Base-by-base conservation (phyloP, 2,113 vertebrate genomes). In the Phrynosoma blainvillii region DNA sequence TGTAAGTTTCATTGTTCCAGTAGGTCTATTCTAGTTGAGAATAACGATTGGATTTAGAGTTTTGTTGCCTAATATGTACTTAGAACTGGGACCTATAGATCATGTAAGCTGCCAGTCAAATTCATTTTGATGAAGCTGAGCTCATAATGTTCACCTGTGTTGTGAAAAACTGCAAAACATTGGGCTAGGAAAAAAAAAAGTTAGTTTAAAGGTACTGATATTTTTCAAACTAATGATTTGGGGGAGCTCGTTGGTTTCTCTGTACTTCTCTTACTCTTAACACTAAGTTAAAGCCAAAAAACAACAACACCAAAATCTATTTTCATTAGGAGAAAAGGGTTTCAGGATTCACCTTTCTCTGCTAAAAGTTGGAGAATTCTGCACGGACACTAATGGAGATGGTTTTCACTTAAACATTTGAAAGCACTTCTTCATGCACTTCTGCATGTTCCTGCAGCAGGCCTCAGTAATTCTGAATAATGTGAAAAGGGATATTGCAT, bases 321-420 rank as follows among this genome's bases (percentile, higher is more conserved):
- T 83, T 75, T 66, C 79, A 76, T 27, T 40, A 75, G 54, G 82
- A 47, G 62, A 40, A 65, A 62, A 36, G 1, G 36, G 62, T 79
- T 47, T 25, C 27, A 76, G 1, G 8, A 32, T 74, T 70, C 82
- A 36, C 54, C 25, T 65, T 79, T 47, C 18, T 32, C 11, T 82
- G 25, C 78, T 74, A 77, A 87, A 52, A 71, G 59, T 65, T 87
- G 73, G 40, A 77, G 30, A 20, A 52, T 77, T 82, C 52, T 76
- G 59, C 73, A 82, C 56, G 47, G 80, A 65, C 74, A 30, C 27
- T 62, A 20, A 23, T 76, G 73, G 42, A 83, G 40, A 32, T 68
- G 27, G 6, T 54, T 70, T 66, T 88, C 25, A 16, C 8, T 54
- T 88, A 36, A 30, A 27, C 59, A 7, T 84, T 83, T 76, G 74